Percentiles rank a stretch among this genome's conserved stretches.
Evolutionary conservation across 2,888 invertebrate genomes (phyloP).

Genomic region (Dryadula phaetusa): DNA sequence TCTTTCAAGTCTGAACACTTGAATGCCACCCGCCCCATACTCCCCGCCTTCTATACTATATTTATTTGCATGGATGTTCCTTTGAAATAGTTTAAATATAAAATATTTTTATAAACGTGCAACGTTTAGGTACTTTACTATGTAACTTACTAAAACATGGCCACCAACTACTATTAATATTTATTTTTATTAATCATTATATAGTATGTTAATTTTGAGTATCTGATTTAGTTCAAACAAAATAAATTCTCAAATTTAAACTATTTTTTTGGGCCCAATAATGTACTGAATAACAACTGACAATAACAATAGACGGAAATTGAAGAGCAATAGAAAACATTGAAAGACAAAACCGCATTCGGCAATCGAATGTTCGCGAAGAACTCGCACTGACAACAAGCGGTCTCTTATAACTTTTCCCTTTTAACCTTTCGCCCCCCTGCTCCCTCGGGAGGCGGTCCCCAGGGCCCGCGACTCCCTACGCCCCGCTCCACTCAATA

Average conservation of each 20-base stretch:
- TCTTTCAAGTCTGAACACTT: conserved; percentile 71
- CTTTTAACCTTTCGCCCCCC: conserved; percentile 81
- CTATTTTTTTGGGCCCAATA: background rate
- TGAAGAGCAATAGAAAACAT: conserved; percentile 38
- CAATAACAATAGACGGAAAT: conserved; percentile 31
- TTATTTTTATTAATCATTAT: background rate
- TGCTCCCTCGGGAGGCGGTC: conserved; percentile 83
- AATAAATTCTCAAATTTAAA: background rate
- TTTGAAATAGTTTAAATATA: conserved; percentile 53
- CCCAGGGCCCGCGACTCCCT: conserved; percentile 80
- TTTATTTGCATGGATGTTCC: conserved; percentile 78
- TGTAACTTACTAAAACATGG: background rate
- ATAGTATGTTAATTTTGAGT: background rate
- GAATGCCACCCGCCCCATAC: conserved; percentile 60
- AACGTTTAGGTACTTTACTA: background rate
- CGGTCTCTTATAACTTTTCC: conserved; percentile 84
- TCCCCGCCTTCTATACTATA: conserved; percentile 59
- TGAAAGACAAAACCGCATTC: conserved; percentile 60
- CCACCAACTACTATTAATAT: background rate
- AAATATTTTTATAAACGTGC: conserved; percentile 36
- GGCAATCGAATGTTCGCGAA: conserved; percentile 71
- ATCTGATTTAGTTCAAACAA: background rate
- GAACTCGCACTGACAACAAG: conserved; percentile 79
- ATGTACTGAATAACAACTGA: conserved; percentile 5
- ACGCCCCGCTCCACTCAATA: conserved; percentile 81